Evolutionary conservation across 2,888 invertebrate genomes (phyloP), one percentile per base, ranked within the genome.

Genomic region (Oscheius sp.): DNA sequence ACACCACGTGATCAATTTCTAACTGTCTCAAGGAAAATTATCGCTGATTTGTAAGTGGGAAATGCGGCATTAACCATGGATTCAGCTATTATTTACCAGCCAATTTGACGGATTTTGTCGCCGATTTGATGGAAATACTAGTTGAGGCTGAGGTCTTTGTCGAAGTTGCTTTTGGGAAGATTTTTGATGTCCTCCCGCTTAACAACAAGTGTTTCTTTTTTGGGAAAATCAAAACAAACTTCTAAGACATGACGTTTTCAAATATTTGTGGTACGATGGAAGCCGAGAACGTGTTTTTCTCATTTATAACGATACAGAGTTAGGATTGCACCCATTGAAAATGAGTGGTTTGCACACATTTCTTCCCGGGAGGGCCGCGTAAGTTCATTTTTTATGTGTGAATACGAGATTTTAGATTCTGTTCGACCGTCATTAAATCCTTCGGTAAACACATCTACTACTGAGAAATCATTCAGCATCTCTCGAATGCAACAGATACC

Each of bases 21-120:
- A 16, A n/a, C 49, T n/a, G 18, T n/a, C 5, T n/a, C n/a, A 3
- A 16, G 18, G 18, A 18, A 16, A n/a, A 49, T 49, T 49, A 49
- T 49, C 5, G 49, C 49, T 13, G 49, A 49, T 49, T 49, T 49
- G 49, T 49, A n/a, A 7, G 49, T 49, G 16, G 5, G 3, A 2
- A 49, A 49, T 16, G 49, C 7, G 18, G 49, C 5, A 49, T n/a
- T 7, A n/a, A n/a, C 13, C 3, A 49, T 2, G 13, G 2, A 49
- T 58, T 58, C 21, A 58, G 58, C 27, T 58, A 18, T 58, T 58
- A 58, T n/a, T n/a, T 58, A 21, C 58, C 58, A 12, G 21, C 27
- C 3, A n/a, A 25, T 9, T 3, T 27, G 21, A n/a, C 21, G 2
- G 58, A 58, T 29, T 21, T 58, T n/a, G 5, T n/a, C 12, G n/a